These are phyloP conservation scores for zebrafish (Danio rerio) DNA, from an alignment of 2,113 vertebrate species.

Conservation along the genomic window GRCz12tu NC_133182.1:43662001-43662500, in stretches of 20 bases:
- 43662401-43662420: not conserved
- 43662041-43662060: slow-evolving; percentile 39
- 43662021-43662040: slow-evolving; percentile 55
- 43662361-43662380: slow-evolving; percentile 3
- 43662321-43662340: not conserved
- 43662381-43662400: not conserved
- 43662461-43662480: no score
- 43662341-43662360: not conserved
- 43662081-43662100: slow-evolving; percentile 43
- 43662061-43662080: slow-evolving; percentile 48
- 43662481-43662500: no score
- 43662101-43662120: slow-evolving; percentile 21
- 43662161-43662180: not conserved
- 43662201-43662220: slow-evolving; percentile 42
- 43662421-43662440: no score
- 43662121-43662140: slow-evolving; percentile 36
- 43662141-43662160: slow-evolving; percentile 32
- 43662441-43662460: no score
- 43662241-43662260: slow-evolving; percentile 14
- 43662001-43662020: slow-evolving; percentile 57
- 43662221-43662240: slow-evolving; percentile 41
- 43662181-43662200: not conserved
- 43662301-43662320: not conserved
- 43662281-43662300: not conserved
- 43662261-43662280: slow-evolving; percentile 1